Percentiles rank a stretch among this genome's conserved stretches.
phyloP scores from a whole-genome alignment of 2,888 invertebrate species.

The Ochropacha duplaris region DNA sequence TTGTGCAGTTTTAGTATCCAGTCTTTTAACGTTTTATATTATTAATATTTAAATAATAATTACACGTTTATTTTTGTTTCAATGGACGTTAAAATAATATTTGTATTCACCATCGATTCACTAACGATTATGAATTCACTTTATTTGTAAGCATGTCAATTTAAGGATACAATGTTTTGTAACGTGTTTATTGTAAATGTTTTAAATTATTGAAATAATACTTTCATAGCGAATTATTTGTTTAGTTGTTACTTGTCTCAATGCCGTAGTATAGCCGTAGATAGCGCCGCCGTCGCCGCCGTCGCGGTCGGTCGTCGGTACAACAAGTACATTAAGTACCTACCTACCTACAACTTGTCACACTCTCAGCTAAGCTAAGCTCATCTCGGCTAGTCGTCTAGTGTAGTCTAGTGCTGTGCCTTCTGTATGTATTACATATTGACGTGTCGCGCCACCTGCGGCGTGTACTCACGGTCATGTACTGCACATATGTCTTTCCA shows the following conservation, averaged over 20 bases:
- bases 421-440: neutral
- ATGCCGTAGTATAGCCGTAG: constrained; percentile 4
- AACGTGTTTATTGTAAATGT: constrained; percentile 66
- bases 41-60: neutral
- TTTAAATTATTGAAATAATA: constrained; percentile 55
- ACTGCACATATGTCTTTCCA: constrained; percentile 19
- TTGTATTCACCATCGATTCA: constrained; percentile 39
- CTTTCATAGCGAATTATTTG: constrained; percentile 60
- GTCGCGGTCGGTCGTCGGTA: too few species aligned
- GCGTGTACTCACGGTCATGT: neutral
- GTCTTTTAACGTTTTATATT: neutral
- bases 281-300: neutral
- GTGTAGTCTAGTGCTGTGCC: neutral
- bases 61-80: neutral
- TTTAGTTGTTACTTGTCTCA: constrained; percentile 40
- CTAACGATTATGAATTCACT: constrained; percentile 33
- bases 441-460: neutral
- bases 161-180: constrained; percentile 68
- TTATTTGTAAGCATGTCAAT: constrained; percentile 42
- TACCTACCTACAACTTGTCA: neutral
- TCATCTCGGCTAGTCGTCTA: too few species aligned
- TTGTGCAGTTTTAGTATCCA: constrained; percentile 10
- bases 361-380: neutral
- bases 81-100: neutral
- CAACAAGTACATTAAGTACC: too few species aligned